These are phyloP conservation scores for Rhingia campestris DNA, from an alignment of 2,888 invertebrate genomes.

Conservation along the genomic window DNA sequence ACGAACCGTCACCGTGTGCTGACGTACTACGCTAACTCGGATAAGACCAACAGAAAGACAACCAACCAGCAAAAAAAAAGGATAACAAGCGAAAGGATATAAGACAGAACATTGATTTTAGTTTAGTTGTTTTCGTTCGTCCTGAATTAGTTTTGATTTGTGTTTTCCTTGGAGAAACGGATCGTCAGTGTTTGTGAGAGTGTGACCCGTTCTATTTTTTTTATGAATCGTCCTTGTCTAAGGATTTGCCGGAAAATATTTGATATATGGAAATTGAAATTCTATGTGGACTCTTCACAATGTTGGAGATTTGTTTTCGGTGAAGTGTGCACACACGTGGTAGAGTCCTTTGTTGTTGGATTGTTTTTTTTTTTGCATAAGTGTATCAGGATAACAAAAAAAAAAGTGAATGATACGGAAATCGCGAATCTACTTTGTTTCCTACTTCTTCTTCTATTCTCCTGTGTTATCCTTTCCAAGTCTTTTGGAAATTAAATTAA, in stretches of 20 bases:
- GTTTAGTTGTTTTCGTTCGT: constrained; percentile 35
- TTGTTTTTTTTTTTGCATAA: not conserved
- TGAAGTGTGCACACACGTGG: constrained; percentile 39
- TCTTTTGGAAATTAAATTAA: constrained; percentile 35
- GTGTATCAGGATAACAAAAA: not conserved
- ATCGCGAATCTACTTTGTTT: constrained; percentile 15
- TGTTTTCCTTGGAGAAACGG: constrained; percentile 3
- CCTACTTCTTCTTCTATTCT: constrained; percentile 7
- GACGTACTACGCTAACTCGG: constrained; percentile 26
- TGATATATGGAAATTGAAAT: constrained; percentile 4
- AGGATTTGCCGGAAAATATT: constrained; percentile 19
- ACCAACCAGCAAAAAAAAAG: constrained; percentile 32
- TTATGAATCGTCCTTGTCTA: constrained; percentile 16
- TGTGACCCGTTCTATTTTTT: not conserved
- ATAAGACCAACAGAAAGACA: not conserved
- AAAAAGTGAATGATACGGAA: not conserved
- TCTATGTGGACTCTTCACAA: not conserved
- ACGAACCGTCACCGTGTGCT: constrained; percentile 70
- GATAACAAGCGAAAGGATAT: constrained; percentile 55
- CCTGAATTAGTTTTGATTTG: constrained; percentile 39
- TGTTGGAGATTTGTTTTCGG: not conserved
- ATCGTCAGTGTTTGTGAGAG: constrained; percentile 11
- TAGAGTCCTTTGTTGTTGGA: constrained; percentile 24
- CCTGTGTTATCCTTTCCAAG: constrained; percentile 39
- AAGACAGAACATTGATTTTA: constrained; percentile 59